phyloP scores from a whole-genome alignment of 2,888 invertebrate genomes.

The Drosophila gaucha region DNA sequence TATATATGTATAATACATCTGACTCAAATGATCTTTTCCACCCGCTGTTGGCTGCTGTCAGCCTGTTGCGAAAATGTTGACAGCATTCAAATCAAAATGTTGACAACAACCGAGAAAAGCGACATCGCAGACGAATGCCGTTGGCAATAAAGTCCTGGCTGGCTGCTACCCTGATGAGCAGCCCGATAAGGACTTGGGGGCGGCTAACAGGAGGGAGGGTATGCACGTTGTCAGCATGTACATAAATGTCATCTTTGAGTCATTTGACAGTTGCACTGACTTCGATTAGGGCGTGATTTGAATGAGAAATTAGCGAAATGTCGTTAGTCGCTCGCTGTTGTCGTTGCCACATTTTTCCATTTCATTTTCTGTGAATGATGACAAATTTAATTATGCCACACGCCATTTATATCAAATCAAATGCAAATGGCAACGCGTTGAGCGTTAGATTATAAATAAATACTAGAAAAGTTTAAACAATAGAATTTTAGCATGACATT shows the following conservation, averaged over 20 bases:
- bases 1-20: too few species aligned
- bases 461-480: not conserved
- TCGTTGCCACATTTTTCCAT: conserved; percentile 15
- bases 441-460: not conserved
- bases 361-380: conserved; percentile 24
- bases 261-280: conserved; percentile 64
- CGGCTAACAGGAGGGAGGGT: not conserved
- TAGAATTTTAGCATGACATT: not conserved
- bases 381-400: conserved; percentile 58
- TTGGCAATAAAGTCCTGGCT: conserved; percentile 30
- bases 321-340: conserved; percentile 4
- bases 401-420: conserved; percentile 18
- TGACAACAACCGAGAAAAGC: conserved; percentile 49
- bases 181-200: not conserved
- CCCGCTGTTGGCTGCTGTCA: conserved; percentile 41
- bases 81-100: conserved; percentile 76
- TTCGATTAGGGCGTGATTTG: conserved; percentile 72
- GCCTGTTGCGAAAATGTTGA: conserved; percentile 66
- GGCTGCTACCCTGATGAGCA: conserved; percentile 16
- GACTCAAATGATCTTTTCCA: conserved; percentile 26
- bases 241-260: conserved; percentile 74
- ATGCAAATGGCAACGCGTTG: conserved; percentile 13
- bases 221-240: conserved; percentile 50
- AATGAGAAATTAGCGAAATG: conserved; percentile 65
- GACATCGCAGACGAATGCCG: conserved; percentile 39